phyloP scores from a whole-genome alignment of 2,888 invertebrate genomes.

The Mesorhabditis spiculigera region DNA sequence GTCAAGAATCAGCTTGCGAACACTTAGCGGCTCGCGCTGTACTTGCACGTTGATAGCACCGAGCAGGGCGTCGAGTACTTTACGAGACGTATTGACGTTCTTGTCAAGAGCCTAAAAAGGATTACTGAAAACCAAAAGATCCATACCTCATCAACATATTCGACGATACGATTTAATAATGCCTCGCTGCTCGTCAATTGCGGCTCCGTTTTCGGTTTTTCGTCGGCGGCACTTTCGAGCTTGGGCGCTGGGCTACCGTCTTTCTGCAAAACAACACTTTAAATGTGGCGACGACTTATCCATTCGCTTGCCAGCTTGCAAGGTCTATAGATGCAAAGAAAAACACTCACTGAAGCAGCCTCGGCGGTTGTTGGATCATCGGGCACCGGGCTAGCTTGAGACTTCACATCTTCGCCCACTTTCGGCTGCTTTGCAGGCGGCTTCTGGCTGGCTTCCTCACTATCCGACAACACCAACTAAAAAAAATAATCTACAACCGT shows the following conservation, averaged over 20 bases:
- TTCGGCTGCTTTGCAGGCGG: constrained; percentile 1
- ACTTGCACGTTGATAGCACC: constrained; percentile 53
- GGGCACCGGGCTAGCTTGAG: not conserved
- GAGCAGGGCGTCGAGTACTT: constrained; percentile 49
- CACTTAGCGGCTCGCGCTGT: constrained; percentile 51
- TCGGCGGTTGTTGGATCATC: not conserved
- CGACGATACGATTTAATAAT: constrained; percentile 42
- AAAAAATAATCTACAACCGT: not conserved
- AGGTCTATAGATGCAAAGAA: not conserved
- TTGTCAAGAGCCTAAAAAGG: constrained; percentile 26
- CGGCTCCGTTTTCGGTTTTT: constrained; percentile 25
- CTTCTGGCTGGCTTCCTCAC: not conserved
- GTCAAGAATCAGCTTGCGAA: constrained; percentile 52
- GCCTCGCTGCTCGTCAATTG: constrained; percentile 37
- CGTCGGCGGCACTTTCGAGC: too few relatives aligned
- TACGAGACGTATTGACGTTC: constrained; percentile 37
- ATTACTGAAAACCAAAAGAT: constrained; percentile 5
- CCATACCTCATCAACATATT: constrained; percentile 33
- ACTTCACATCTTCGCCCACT: not conserved
- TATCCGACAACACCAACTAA: not conserved
- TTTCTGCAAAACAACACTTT: too few relatives aligned
- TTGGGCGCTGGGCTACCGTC: too few relatives aligned
- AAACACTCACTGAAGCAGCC: not conserved
- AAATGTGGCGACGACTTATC: too few relatives aligned
- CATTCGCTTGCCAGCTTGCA: too few relatives aligned